Base-by-base conservation (phyloP, 2,797 vertebrate species). In the Nasua narica region DNA sequence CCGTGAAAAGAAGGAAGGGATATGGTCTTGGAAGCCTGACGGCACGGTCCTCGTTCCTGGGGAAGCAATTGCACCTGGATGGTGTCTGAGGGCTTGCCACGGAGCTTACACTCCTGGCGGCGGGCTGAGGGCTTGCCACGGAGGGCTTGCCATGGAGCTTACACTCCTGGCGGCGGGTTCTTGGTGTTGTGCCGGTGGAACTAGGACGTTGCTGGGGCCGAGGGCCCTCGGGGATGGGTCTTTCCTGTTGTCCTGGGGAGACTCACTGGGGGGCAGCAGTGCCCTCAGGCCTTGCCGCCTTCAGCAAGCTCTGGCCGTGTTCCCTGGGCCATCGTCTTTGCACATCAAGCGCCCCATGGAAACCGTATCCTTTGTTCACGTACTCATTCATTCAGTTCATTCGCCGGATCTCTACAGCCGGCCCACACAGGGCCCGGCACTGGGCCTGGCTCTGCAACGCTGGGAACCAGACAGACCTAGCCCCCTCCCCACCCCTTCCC, bases 1-100 rank as follows among this genome's bases (percentile, higher is more conserved):
- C 93, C 8, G 1, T 96, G 74, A 88, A 84, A 76, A 97, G 70
- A 74, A 83, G 74, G 79, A 32, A n/a, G n/a, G 62, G 62, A 32
- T 58, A 46, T 0, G 14, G 40, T 72, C 87, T 10, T 0, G 29
- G 78, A 48, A 78, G 88, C 82, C 65, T 43, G 70, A 54, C 77
- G 9, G 0, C 18, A 2, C 0, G 21, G 7, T 5, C 65, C 40
- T 60, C 37, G 10, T 54, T 94, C 81, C 86, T 56, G 23, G 60
- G 93, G 58, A 85, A 7, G 54, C 14, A 2, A 48, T 25, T n/a
- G 84, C 19, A 40, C 50, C 76, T 86, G 8, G 69, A 10, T 29
- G 93, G 8, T 10, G 0, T 48, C 15, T 4, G 90, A 14, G 29
- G 35, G n/a, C 70, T 82, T 2, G 4, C 76, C 21, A 2, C 8